These are phyloP conservation scores for Bombus balteatus DNA, from an alignment of 1,140 invertebrate genomes.

Conservation along the genomic window DNA sequence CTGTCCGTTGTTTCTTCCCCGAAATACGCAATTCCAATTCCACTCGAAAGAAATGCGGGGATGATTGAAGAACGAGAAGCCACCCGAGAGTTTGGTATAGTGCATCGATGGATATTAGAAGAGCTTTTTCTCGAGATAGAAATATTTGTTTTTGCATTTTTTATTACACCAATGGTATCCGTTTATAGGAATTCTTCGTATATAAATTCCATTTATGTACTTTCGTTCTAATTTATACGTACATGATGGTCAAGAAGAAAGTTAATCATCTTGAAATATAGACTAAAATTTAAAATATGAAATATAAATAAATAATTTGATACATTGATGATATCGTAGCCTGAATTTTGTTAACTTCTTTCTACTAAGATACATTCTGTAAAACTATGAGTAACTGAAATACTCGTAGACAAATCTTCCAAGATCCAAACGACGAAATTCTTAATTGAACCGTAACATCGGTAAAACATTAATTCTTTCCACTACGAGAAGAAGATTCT, in stretches of 20 bases:
- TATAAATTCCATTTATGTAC: background rate
- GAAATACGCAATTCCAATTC: constrained; percentile 59
- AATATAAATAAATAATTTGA: too few relatives aligned
- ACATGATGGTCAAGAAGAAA: background rate
- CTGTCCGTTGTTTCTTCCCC: constrained; percentile 23
- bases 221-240: background rate
- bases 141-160: background rate
- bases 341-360: background rate
- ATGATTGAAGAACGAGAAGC: background rate
- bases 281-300: background rate
- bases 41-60: background rate
- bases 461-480: background rate
- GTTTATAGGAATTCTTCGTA: background rate
- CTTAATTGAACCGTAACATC: background rate
- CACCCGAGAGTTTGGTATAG: background rate
- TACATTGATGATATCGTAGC: background rate
- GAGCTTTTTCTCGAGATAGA: background rate
- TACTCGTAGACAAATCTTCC: background rate
- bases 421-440: background rate
- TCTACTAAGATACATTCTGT: too few relatives aligned
- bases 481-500: background rate
- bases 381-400: background rate
- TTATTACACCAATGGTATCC: background rate
- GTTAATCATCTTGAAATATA: too few relatives aligned
- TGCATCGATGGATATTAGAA: background rate